Evolutionary conservation across 1,140 invertebrate species (phyloP).

Genomic region (Rhagoletis zephyria): DNA sequence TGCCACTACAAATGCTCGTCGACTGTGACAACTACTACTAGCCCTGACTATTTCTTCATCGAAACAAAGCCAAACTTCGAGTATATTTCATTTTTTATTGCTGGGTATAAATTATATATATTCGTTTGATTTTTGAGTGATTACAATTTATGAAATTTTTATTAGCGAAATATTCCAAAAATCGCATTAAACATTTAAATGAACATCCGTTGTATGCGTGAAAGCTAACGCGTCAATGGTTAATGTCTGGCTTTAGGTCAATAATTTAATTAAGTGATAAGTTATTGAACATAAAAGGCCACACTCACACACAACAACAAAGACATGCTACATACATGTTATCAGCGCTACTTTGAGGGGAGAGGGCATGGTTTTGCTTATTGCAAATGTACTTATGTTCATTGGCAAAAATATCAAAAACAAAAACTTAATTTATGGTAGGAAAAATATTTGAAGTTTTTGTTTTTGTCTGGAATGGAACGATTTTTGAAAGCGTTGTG

Average conservation of each 20-base stretch:
- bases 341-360: neutral
- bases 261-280: neutral
- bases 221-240: neutral
- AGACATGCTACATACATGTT: too few species aligned
- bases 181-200: neutral
- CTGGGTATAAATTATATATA: too few species aligned
- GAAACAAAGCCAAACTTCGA: too few species aligned
- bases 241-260: neutral
- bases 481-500: too few species aligned
- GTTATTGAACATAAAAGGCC: neutral
- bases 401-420: neutral
- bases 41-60: too few species aligned
- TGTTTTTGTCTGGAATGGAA: neutral
- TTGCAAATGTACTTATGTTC: neutral
- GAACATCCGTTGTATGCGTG: slow-evolving; percentile 1
- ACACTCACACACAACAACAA: too few species aligned
- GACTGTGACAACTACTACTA: too few species aligned
- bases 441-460: neutral
- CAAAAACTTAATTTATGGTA: neutral
- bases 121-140: too few species aligned
- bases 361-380: neutral
- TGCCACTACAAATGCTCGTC: too few species aligned
- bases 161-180: neutral
- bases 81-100: too few species aligned
- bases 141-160: slow-evolving; percentile 5